phyloP scores from a whole-genome alignment of 2,888 invertebrate genomes.

The Carpatolechia fugitivella region DNA sequence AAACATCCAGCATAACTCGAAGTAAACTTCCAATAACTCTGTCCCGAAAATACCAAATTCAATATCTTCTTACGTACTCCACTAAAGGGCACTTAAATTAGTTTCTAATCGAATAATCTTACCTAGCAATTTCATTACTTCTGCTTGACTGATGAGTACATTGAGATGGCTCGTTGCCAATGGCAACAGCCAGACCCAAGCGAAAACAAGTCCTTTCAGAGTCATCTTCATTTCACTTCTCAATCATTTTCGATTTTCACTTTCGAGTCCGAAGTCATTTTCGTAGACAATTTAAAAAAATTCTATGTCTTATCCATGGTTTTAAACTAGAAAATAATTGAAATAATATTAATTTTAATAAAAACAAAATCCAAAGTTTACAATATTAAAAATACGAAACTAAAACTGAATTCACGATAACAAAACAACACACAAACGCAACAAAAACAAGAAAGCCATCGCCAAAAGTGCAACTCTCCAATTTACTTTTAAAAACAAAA shows the following conservation, averaged over 20 bases:
- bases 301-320: conserved; percentile 43
- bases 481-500: background rate
- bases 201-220: conserved; percentile 58
- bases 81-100: conserved; percentile 1
- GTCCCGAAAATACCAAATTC: conserved; percentile 1
- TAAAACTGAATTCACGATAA: background rate
- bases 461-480: background rate
- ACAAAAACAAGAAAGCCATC: background rate
- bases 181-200: conserved; percentile 70
- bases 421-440: background rate
- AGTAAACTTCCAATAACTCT: background rate
- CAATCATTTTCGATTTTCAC: conserved; percentile 66
- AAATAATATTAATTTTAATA: background rate
- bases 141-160: conserved; percentile 88
- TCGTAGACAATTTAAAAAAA: conserved; percentile 18
- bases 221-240: conserved; percentile 58
- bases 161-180: conserved; percentile 85
- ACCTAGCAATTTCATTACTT: conserved; percentile 90
- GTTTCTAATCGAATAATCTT: conserved; percentile 48
- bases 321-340: background rate
- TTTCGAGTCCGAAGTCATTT: conserved; percentile 47
- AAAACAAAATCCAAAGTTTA: background rate
- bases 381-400: background rate
- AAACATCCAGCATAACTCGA: background rate
- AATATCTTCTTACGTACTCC: conserved; percentile 1